These are phyloP conservation scores for Polylopha cassiicola DNA, from an alignment of 2,888 invertebrate species.

Conservation along the genomic window DNA sequence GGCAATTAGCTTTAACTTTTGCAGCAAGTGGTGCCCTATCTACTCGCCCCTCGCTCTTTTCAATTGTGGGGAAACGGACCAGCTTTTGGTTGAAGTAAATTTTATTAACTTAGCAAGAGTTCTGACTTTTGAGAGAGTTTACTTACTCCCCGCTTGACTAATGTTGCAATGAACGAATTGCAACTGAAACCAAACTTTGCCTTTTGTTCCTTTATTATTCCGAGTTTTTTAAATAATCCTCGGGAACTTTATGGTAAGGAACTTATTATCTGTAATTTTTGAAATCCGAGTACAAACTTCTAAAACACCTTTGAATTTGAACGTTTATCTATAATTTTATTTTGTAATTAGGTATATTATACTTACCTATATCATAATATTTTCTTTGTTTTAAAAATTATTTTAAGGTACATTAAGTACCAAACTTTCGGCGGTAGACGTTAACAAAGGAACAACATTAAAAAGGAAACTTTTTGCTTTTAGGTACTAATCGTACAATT, in stretches of 20 bases:
- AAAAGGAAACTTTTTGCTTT: too few relatives aligned
- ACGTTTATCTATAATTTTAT: too few relatives aligned
- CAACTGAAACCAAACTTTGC: slow-evolving; percentile 17
- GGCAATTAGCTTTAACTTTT: slow-evolving; percentile 78
- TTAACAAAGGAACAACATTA: too few relatives aligned
- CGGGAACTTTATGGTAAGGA: too few relatives aligned
- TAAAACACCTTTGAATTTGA: too few relatives aligned
- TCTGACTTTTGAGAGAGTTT: slow-evolving; percentile 60
- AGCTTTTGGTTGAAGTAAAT: slow-evolving; percentile 65
- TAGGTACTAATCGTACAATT: too few relatives aligned
- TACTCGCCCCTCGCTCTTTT: slow-evolving; percentile 64
- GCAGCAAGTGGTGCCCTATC: slow-evolving; percentile 77
- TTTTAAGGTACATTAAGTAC: too few relatives aligned
- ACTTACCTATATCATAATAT: not conserved
- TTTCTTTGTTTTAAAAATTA: not conserved
- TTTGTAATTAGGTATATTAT: too few relatives aligned
- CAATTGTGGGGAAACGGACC: slow-evolving; percentile 71
- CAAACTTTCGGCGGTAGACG: too few relatives aligned
- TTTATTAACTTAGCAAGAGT: slow-evolving; percentile 70
- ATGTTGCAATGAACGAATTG: slow-evolving; percentile 16
- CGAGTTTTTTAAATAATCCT: too few relatives aligned
- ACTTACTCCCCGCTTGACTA: slow-evolving; percentile 36
- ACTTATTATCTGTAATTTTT: too few relatives aligned
- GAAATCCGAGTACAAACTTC: too few relatives aligned
- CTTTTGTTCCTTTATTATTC: not conserved